phyloP scores from a whole-genome alignment of 2,888 invertebrate genomes.

The Cephus nigrinus region DNA sequence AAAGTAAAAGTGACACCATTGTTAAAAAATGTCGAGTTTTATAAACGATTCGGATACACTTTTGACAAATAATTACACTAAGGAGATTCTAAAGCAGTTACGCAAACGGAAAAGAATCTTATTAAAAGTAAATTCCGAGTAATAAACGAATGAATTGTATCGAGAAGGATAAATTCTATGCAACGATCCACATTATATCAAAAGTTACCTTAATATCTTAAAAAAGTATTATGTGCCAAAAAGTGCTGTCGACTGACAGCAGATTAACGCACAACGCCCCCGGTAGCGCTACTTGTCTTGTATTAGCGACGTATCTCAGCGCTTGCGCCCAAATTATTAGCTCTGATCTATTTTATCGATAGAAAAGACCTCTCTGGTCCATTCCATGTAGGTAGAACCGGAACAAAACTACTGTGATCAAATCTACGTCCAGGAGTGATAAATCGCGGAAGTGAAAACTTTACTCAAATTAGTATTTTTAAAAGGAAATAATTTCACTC shows the following conservation, averaged over 20 bases:
- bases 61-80: neutral
- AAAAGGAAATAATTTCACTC: no score
- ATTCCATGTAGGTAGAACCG: neutral
- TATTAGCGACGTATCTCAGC: neutral
- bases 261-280: slow-evolving; percentile 14
- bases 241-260: slow-evolving; percentile 17
- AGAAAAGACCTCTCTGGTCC: neutral
- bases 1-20: neutral
- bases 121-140: neutral
- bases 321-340: neutral
- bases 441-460: no score
- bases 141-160: neutral
- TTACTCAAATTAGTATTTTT: neutral
- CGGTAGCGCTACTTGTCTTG: slow-evolving; percentile 12
- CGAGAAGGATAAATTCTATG: neutral
- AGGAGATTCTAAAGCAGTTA: neutral
- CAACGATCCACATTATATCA: neutral
- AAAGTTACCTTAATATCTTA: neutral
- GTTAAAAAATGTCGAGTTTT: neutral
- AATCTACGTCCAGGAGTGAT: neutral
- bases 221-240: neutral
- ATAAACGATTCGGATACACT: neutral
- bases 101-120: neutral
- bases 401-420: neutral
- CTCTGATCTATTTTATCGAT: neutral